A percentile compares a stretch with the other conserved stretches of the same genome.
Evolutionary conservation across 2,113 vertebrate species (phyloP).

Genomic region (Nannobrachium achirus): DNA sequence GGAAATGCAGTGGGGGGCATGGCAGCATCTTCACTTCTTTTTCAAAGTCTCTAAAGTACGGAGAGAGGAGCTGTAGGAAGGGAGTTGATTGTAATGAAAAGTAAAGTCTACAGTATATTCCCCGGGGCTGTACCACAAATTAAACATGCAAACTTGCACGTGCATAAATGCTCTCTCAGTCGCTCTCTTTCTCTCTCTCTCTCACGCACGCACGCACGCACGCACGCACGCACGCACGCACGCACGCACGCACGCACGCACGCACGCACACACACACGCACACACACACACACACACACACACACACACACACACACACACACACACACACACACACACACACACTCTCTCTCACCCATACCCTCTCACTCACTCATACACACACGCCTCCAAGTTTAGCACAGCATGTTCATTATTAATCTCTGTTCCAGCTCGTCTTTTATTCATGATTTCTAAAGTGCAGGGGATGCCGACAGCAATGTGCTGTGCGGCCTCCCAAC

Average conservation of each 20-base stretch:
- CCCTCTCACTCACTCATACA: background rate
- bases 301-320: constrained; percentile 9
- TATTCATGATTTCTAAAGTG: constrained; percentile 72
- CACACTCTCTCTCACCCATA: constrained; percentile 1
- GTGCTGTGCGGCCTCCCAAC: constrained; percentile 36
- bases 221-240: background rate
- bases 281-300: constrained; percentile 3
- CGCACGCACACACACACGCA: too few relatives aligned
- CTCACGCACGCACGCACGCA: background rate
- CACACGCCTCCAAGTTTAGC: constrained; percentile 57
- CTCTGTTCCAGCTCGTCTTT: constrained; percentile 58
- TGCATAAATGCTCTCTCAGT: constrained; percentile 3
- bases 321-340: background rate
- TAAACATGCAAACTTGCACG: constrained; percentile 31
- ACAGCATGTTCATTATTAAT: constrained; percentile 68
- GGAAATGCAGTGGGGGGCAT: background rate
- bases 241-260: background rate
- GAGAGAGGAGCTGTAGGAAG: background rate
- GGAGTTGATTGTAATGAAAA: constrained; percentile 57
- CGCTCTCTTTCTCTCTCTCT: too few relatives aligned
- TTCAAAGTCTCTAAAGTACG: constrained; percentile 2
- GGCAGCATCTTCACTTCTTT: background rate
- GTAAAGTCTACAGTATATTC: constrained; percentile 49
- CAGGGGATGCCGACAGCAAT: constrained; percentile 49
- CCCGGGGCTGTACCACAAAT: constrained; percentile 46